These are phyloP conservation scores for Fragum fragum DNA, from an alignment of 2,888 invertebrate species.

Conservation along the genomic window DNA sequence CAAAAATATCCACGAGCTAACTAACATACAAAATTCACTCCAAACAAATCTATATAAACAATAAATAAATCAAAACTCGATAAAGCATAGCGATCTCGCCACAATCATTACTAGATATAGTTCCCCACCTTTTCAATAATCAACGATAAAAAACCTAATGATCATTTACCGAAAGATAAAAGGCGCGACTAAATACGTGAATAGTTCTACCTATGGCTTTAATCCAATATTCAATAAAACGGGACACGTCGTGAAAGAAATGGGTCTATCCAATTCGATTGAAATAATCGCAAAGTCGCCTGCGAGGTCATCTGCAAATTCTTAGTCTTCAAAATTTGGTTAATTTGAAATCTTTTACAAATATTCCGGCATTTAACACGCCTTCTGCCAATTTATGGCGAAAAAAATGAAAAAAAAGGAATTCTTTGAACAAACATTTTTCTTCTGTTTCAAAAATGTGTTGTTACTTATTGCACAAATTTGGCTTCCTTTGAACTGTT, in stretches of 20 bases:
- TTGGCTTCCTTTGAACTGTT: too few relatives aligned
- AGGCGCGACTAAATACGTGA: constrained; percentile 6
- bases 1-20: neutral
- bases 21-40: neutral
- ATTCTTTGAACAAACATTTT: too few relatives aligned
- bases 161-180: constrained; percentile 26
- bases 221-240: constrained; percentile 23
- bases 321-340: too few relatives aligned
- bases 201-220: constrained; percentile 7
- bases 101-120: constrained; percentile 9
- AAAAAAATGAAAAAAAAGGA: too few relatives aligned
- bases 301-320: too few relatives aligned
- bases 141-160: constrained; percentile 16
- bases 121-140: constrained; percentile 23
- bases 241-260: neutral
- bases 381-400: too few relatives aligned
- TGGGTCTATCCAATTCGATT: too few relatives aligned
- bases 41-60: neutral
- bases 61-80: neutral
- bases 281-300: too few relatives aligned
- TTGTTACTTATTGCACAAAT: too few relatives aligned
- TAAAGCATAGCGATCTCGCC: neutral
- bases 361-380: too few relatives aligned
- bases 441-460: too few relatives aligned
- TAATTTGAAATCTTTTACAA: too few relatives aligned